Conservation (phyloP, 2,888 invertebrate species). For the Leptarthrus brevirostris region DNA sequence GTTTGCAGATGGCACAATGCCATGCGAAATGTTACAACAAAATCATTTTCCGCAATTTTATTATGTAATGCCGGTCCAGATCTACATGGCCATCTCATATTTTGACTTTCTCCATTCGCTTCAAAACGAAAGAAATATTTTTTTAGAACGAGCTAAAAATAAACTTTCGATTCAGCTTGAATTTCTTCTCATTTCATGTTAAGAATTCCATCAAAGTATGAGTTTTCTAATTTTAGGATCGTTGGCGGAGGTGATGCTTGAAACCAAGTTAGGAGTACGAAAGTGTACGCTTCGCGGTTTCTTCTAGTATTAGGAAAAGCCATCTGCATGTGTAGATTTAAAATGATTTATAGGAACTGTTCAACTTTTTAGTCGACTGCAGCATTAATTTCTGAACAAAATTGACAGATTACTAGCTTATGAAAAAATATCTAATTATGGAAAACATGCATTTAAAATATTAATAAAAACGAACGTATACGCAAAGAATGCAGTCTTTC, state of each 20-base stretch:
- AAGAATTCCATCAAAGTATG: conserved; percentile 2
- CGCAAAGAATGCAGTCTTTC: too few relatives aligned
- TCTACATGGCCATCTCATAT: too few relatives aligned
- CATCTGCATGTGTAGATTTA: too few relatives aligned
- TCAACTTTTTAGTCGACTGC: too few relatives aligned
- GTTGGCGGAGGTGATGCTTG: conserved; percentile 26
- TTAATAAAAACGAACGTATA: too few relatives aligned
- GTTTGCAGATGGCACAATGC: conserved; percentile 8
- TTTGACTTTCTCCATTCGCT: background rate
- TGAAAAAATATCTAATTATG: too few relatives aligned
- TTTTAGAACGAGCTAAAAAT: conserved; percentile 14
- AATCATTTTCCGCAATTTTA: conserved; percentile 14
- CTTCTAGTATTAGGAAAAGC: too few relatives aligned
- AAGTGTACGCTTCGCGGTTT: too few relatives aligned
- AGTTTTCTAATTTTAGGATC: conserved; percentile 35
- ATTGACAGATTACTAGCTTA: too few relatives aligned
- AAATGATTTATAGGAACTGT: too few relatives aligned
- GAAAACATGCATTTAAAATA: too few relatives aligned
- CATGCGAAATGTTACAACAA: background rate
- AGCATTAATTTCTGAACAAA: too few relatives aligned
- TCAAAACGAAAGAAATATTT: conserved; percentile 8
- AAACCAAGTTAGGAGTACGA: conserved; percentile 29
- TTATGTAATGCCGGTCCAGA: conserved; percentile 30
- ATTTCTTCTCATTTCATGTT: conserved; percentile 31
- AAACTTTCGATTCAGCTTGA: conserved; percentile 38